Conservation (phyloP, 2,888 invertebrate genomes). For the Crepidodera aurea region DNA sequence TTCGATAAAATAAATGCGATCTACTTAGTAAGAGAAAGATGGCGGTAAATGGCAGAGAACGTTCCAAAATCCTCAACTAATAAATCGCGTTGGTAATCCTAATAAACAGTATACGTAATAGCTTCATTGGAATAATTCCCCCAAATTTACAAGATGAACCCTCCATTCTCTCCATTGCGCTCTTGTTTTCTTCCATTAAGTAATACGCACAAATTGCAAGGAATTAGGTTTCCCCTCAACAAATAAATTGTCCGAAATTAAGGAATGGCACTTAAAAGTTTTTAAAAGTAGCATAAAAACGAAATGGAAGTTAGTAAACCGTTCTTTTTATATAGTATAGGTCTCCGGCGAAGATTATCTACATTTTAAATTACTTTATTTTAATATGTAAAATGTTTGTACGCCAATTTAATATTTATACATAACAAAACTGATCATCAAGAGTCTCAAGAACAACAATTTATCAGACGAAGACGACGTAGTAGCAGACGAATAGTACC, state of each 20-base stretch:
- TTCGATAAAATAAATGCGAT: too few species aligned
- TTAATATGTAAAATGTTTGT: too few species aligned
- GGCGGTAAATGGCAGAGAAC: not conserved
- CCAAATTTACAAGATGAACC: slow-evolving; percentile 44
- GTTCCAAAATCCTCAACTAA: slow-evolving; percentile 27
- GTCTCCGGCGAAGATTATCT: too few species aligned
- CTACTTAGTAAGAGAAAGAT: not conserved
- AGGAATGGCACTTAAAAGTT: slow-evolving; percentile 11
- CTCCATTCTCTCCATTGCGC: slow-evolving; percentile 16
- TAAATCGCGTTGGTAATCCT: slow-evolving; percentile 50
- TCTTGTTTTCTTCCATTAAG: slow-evolving; percentile 20
- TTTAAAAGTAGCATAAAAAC: not conserved
- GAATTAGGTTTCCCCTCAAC: slow-evolving; percentile 1
- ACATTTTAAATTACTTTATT: too few species aligned
- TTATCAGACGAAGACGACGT: too few species aligned
- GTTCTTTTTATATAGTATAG: too few species aligned
- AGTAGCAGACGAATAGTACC: too few species aligned
- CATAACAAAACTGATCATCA: too few species aligned
- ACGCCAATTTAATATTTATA: too few species aligned
- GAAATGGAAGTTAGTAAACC: too few species aligned
- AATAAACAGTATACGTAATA: slow-evolving; percentile 52
- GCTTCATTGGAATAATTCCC: slow-evolving; percentile 52
- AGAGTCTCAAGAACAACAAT: too few species aligned
- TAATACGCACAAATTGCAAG: slow-evolving; percentile 8
- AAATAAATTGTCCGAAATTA: slow-evolving; percentile 6